Percentiles rank a stretch among this genome's conserved stretches.
phyloP scores from a whole-genome alignment of 2,113 vertebrate genomes.

The Micromys minutus region DNA sequence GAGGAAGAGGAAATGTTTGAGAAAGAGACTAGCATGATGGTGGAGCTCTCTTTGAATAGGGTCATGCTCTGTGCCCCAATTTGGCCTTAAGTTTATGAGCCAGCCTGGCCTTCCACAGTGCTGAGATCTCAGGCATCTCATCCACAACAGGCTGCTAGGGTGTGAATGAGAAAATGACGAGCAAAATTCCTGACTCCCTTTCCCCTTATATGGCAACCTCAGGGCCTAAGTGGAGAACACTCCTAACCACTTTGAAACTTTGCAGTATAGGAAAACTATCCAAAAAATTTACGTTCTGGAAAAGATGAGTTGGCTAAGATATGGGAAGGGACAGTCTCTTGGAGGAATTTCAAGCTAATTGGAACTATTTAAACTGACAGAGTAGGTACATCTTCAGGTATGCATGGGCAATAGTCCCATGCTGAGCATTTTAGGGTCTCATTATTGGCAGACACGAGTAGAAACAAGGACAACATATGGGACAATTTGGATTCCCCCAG shows the following conservation, averaged over 20 bases:
- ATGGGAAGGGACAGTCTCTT: not conserved
- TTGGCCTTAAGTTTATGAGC: not conserved
- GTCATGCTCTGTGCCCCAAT: no score
- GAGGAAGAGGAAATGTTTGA: not conserved
- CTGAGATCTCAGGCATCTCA: not conserved
- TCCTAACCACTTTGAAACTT: not conserved
- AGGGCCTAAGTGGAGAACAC: not conserved
- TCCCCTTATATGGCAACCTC: not conserved
- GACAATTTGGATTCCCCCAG: not conserved
- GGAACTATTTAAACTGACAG: constrained; percentile 44
- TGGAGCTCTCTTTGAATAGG: not conserved
- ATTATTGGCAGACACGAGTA: not conserved
- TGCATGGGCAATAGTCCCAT: not conserved
- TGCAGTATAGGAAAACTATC: not conserved
- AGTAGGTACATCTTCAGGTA: not conserved
- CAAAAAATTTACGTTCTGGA: not conserved
- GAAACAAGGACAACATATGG: not conserved
- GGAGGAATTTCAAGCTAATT: constrained; percentile 22
- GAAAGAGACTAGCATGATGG: not conserved
- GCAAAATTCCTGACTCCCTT: not conserved
- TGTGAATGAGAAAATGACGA: constrained; percentile 37
- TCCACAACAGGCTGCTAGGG: not conserved
- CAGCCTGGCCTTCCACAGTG: not conserved
- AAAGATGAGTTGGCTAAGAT: not conserved
- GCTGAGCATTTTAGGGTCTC: not conserved